These are phyloP conservation scores for Cryptomyrus ogoouensis DNA, from an alignment of 2,113 vertebrate species.

Conservation along the genomic window DNA sequence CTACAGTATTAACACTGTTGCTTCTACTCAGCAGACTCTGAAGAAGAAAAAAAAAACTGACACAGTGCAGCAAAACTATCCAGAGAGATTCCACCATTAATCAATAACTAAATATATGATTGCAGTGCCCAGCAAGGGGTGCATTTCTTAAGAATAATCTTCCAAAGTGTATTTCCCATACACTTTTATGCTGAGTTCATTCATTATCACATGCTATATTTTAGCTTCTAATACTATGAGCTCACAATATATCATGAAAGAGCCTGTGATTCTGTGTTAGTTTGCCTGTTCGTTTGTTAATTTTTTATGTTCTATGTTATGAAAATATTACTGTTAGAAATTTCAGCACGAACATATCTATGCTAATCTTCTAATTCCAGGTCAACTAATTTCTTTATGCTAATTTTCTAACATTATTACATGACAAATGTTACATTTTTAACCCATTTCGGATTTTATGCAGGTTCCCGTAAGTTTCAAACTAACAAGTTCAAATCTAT, in stretches of 20 bases:
- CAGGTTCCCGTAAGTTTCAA: background rate
- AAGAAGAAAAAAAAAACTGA: background rate
- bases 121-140: background rate
- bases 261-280: background rate
- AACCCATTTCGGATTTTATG: background rate
- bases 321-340: background rate
- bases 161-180: background rate
- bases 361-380: constrained; percentile 14
- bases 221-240: background rate
- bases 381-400: constrained; percentile 11
- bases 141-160: background rate
- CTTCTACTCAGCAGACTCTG: background rate
- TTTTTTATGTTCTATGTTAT: background rate
- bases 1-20: background rate
- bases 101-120: background rate
- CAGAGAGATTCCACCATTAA: background rate
- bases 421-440: background rate
- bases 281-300: too few species aligned
- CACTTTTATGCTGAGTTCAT: background rate
- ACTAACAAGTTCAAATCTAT: background rate
- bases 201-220: background rate
- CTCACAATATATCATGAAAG: background rate
- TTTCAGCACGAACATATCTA: background rate
- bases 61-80: background rate
- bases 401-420: constrained; percentile 9